Evolutionary conservation across 1,140 invertebrate species (phyloP).

Genomic region (Polypedilum pembai): DNA sequence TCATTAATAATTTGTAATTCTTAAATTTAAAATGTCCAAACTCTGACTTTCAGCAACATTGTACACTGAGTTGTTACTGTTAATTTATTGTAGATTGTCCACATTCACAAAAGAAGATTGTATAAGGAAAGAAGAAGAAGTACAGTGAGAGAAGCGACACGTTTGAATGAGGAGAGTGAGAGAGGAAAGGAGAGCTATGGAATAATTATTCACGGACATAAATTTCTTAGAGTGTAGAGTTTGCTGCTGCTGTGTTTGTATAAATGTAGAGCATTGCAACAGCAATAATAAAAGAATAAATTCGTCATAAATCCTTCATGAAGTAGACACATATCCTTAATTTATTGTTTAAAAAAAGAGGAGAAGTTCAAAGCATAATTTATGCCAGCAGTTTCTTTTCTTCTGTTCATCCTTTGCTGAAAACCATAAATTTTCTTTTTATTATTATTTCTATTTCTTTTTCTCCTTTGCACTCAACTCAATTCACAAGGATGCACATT

Average conservation of each 20-base stretch:
- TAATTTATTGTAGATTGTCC: background rate
- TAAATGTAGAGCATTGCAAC: background rate
- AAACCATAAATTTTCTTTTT: slow-evolving; percentile 21
- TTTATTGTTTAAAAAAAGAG: slow-evolving; percentile 25
- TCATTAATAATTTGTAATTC: no score
- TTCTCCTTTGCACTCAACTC: background rate
- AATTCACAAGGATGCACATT: background rate
- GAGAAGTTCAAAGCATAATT: slow-evolving; percentile 24
- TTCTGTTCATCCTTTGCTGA: background rate
- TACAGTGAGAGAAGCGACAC: background rate
- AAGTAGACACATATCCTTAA: slow-evolving; percentile 25
- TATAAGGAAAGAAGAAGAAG: no score
- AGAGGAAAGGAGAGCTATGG: background rate
- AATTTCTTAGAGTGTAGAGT: background rate
- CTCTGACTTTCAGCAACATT: no score
- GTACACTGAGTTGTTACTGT: no score
- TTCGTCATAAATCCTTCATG: slow-evolving; percentile 26
- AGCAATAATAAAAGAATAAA: slow-evolving; percentile 26
- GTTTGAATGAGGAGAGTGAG: background rate
- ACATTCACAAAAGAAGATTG: background rate
- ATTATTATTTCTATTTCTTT: background rate
- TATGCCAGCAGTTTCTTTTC: slow-evolving; percentile 16
- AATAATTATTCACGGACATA: slow-evolving; percentile 27
- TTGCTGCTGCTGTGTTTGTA: background rate
- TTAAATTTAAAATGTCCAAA: no score